Percentiles rank a stretch among this genome's conserved stretches.
Conservation (phyloP, 2,797 vertebrate species). For the Tenualosa thibaudeaui region DNA sequence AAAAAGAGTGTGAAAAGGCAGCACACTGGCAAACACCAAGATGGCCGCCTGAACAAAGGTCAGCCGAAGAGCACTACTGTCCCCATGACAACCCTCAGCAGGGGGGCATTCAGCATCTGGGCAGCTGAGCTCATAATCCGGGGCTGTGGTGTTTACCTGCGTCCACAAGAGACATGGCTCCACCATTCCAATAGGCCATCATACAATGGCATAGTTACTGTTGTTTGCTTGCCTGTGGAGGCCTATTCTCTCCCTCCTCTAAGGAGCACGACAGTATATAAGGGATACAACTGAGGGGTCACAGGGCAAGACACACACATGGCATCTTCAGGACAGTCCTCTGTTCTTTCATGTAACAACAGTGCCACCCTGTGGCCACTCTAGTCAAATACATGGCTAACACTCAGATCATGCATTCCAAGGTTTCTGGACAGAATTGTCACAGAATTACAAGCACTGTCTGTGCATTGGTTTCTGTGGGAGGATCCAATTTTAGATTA, state of each 20-base stretch:
- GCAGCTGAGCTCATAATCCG: background rate
- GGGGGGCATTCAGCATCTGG: constrained; percentile 1
- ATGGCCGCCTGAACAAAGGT: background rate
- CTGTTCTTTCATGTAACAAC: constrained; percentile 27
- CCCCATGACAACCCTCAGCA: background rate
- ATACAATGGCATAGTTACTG: constrained; percentile 16
- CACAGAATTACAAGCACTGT: background rate
- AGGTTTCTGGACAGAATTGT: background rate
- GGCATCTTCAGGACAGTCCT: background rate
- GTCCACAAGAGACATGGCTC: background rate
- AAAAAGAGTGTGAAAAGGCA: background rate
- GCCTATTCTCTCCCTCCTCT: background rate
- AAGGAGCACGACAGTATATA: background rate
- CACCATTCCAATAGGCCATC: background rate
- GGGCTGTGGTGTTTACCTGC: background rate
- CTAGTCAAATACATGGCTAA: background rate
- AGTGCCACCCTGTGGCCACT: constrained; percentile 39
- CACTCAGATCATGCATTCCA: background rate
- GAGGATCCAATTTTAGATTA: background rate
- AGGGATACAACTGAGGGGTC: constrained; percentile 16
- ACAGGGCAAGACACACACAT: constrained; percentile 29
- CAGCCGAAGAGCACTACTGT: background rate
- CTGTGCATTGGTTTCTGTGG: background rate
- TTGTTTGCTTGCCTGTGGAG: background rate
- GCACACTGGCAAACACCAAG: background rate